Percentiles rank a stretch among this genome's conserved stretches.
These are phyloP conservation scores for Lasioglossum malachurum DNA, from an alignment of 2,888 invertebrate species.

Conservation along the genomic window DNA sequence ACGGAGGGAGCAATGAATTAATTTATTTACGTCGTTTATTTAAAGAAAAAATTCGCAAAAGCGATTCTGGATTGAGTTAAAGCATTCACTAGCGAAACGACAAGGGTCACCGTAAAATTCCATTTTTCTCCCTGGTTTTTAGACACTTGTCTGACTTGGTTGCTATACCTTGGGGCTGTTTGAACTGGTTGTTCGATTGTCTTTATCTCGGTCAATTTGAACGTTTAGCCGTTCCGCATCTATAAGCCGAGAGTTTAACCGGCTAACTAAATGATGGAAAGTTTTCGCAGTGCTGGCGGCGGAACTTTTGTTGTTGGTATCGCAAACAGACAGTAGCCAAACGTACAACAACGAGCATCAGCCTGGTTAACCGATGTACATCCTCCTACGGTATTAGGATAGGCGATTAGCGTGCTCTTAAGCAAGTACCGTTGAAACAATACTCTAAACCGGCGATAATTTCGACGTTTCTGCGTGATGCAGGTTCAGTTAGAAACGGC, in stretches of 20 bases:
- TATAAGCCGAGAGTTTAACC: background rate
- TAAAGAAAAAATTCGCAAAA: background rate
- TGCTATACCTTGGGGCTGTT: background rate
- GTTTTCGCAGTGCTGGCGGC: constrained; percentile 8
- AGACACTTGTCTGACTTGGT: background rate
- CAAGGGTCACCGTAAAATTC: constrained; percentile 4
- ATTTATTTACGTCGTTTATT: background rate
- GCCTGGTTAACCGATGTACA: constrained; percentile 32
- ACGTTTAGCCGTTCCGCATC: constrained; percentile 8
- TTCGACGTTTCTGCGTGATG: constrained; percentile 39
- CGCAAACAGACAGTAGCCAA: constrained; percentile 5
- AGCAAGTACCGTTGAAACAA: constrained; percentile 77
- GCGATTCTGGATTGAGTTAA: background rate
- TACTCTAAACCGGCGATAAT: constrained; percentile 77
- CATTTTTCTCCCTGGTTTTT: background rate
- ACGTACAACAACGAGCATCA: constrained; percentile 15
- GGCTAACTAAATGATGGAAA: constrained; percentile 30
- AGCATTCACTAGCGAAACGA: background rate
- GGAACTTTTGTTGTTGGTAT: constrained; percentile 34
- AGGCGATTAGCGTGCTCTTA: constrained; percentile 65
- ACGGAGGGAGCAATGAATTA: background rate
- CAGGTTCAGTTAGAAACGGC: constrained; percentile 43
- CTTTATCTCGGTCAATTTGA: constrained; percentile 31
- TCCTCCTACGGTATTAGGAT: constrained; percentile 48
- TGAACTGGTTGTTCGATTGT: background rate